Conservation (phyloP, 2,797 vertebrate genomes). For the Leptoclinus maculatus region DNA sequence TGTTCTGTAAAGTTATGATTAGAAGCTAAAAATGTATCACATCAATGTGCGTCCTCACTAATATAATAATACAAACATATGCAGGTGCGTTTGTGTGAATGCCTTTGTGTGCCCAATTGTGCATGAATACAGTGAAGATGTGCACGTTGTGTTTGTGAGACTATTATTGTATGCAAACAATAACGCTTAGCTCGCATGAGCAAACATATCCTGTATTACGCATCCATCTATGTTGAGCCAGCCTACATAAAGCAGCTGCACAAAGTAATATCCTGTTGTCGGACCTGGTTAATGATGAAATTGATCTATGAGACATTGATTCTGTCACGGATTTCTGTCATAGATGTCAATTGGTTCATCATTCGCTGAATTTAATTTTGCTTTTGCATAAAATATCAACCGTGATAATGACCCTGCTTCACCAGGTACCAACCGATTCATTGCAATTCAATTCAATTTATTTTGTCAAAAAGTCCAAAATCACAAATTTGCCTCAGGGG, state of each 20-base stretch:
- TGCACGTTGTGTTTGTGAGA: slow-evolving; percentile 1
- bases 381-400: not conserved
- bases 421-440: no score
- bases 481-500: not conserved
- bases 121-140: not conserved
- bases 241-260: slow-evolving; percentile 18
- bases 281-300: not conserved
- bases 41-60: not conserved
- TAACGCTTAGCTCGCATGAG: not conserved
- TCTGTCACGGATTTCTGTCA: not conserved
- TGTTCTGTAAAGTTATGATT: not conserved
- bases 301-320: not conserved
- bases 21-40: not conserved
- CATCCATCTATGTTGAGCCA: slow-evolving; percentile 1
- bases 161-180: slow-evolving; percentile 42
- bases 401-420: not conserved
- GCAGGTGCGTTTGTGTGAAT: not conserved
- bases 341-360: not conserved
- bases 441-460: no score
- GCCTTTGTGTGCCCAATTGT: not conserved
- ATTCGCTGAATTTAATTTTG: not conserved
- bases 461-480: not conserved
- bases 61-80: not conserved
- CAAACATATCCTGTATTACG: slow-evolving; percentile 31
- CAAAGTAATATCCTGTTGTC: slow-evolving; percentile 28